phyloP scores from a whole-genome alignment of 2,797 vertebrate species.

The Petrocephalus sullivani region DNA sequence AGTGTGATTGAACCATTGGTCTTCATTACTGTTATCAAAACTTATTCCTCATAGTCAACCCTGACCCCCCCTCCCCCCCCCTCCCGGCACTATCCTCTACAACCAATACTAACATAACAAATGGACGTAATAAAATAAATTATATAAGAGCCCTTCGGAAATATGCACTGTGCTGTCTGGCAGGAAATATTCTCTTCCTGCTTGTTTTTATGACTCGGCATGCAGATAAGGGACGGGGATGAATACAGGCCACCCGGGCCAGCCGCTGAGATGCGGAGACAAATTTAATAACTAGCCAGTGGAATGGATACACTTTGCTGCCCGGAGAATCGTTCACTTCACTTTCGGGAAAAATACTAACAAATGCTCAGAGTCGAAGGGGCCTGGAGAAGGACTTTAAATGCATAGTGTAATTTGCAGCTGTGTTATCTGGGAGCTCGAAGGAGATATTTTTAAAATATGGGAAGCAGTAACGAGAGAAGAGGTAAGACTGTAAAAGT shows the following conservation, averaged over 20 bases:
- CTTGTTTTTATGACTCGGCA: constrained; percentile 47
- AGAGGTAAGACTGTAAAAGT: neutral
- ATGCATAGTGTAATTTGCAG: constrained; percentile 15
- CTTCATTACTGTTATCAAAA: constrained; percentile 22
- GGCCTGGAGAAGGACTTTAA: constrained; percentile 31
- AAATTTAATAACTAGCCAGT: constrained; percentile 61
- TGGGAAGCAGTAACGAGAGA: constrained; percentile 4
- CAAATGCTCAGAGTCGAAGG: constrained; percentile 41
- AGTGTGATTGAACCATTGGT: constrained; percentile 17
- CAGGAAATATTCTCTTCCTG: constrained; percentile 43
- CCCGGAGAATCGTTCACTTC: constrained; percentile 56
- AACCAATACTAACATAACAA: constrained; percentile 39
- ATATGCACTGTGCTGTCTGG: constrained; percentile 41
- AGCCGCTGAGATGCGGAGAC: constrained; percentile 57
- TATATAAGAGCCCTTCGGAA: constrained; percentile 48
- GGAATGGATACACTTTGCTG: constrained; percentile 61
- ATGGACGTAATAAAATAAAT: constrained; percentile 47
- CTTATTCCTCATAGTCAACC: constrained; percentile 16
- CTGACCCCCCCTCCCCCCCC: neutral
- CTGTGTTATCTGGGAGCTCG: constrained; percentile 42
- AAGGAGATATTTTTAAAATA: constrained; percentile 34
- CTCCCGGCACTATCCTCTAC: constrained; percentile 3
- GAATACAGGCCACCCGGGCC: constrained; percentile 31
- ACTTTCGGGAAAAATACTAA: constrained; percentile 36
- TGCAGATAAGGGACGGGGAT: constrained; percentile 45